A percentile compares a stretch with the other conserved stretches of the same genome.
phyloP scores from a whole-genome alignment of 35 echinoderm and acorn worm species.

The Eucidaris tribuloides region DNA sequence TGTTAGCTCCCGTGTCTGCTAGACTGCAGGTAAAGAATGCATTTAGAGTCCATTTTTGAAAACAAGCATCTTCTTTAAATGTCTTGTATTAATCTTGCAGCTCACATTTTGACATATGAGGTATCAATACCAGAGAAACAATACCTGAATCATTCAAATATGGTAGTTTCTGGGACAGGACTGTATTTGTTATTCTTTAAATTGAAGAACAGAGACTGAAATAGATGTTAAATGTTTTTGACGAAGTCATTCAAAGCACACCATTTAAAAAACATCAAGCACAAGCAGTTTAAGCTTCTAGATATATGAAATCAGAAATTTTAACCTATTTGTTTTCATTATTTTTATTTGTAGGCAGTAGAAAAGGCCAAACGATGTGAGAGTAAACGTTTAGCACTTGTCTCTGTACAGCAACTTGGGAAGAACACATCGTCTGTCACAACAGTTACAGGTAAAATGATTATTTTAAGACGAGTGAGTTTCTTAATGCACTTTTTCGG shows the following conservation, averaged over 20 bases:
- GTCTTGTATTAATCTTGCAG: too few species aligned
- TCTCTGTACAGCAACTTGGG: constrained; percentile 85
- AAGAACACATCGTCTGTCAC: constrained; percentile 70
- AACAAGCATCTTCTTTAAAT: too few species aligned
- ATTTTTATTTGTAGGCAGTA: constrained; percentile 44
- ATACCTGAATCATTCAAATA: too few species aligned
- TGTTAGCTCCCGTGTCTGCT: too few species aligned
- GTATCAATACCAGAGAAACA: too few species aligned
- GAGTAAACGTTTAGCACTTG: constrained; percentile 81
- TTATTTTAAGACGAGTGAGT: too few species aligned
- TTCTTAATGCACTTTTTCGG: too few species aligned
- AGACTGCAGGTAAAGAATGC: too few species aligned
- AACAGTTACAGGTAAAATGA: constrained; percentile 90
- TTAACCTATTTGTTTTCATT: neutral
- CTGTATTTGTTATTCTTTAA: neutral
- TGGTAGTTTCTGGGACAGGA: neutral
- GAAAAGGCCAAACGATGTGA: constrained; percentile 84
- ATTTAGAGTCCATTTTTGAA: too few species aligned
- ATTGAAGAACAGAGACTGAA: neutral
- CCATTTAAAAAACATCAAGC: neutral
- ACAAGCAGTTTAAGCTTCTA: neutral
- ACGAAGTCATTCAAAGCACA: too few species aligned
- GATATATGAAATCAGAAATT: neutral
- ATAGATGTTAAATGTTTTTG: neutral
- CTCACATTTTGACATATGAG: too few species aligned